Evolutionary conservation across 2,888 invertebrate genomes (phyloP), one percentile per base, ranked within the genome.

Genomic region (Eupithecia centaureata): DNA sequence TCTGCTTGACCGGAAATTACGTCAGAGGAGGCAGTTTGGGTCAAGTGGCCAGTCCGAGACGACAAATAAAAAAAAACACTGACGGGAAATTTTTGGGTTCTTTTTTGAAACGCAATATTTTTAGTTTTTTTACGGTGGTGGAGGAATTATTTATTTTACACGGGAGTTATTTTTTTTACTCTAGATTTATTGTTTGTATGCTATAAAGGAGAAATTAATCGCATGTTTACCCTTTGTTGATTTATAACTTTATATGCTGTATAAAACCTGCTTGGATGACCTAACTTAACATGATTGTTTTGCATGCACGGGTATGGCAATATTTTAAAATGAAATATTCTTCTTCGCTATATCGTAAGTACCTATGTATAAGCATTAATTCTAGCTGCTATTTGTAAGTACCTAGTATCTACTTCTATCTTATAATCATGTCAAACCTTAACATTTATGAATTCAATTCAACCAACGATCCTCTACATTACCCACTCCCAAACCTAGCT

Each of bases 181-280:
- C 27, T 27, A 62, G 51, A 33, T 35, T 54, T 51, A 62, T 35
- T 25, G 12, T 25, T 35, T 15, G n/a, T 59, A 25, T 22, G 22
- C 5, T 58, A 33, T 32, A 58, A 60, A 60, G 28, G 27, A 27
- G n/a, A 52, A 52, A 35, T 32, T 32, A 51, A 61, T 42, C 65
- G 58, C 62, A 65, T 65, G 62, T 18, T 64, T 68, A 30, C 59
- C 13, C 15, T 56, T 38, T 61, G 60, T 58, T 62, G 30, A 62
- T 68, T 60, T 67, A 67, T 61, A 66, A 61, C 51, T 35, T 56
- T 60, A 32, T 38, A 42, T 30, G 65, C 59, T 60, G 42, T 54
- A 58, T n/a, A 63, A 62, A 63, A 65, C 68, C 54, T 59, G 69
- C 63, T 65, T 65, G 63, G 61, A 25, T 63, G 59, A 33, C 59